phyloP scores from a whole-genome alignment of 2,113 vertebrate genomes.

The Microcebus tavaratra region DNA sequence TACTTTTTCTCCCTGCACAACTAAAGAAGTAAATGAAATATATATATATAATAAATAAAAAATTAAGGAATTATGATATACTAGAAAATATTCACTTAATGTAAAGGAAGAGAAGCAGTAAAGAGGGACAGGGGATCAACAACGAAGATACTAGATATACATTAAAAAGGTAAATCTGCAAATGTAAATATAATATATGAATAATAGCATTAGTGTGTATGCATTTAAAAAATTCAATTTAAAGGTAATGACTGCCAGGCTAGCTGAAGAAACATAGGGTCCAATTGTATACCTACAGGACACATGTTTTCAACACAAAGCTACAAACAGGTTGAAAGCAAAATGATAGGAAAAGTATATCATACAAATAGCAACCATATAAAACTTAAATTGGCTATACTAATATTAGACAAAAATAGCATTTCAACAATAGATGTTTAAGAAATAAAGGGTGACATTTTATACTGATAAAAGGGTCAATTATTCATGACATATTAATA shows the following conservation, averaged over 20 bases:
- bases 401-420: neutral
- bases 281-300: neutral
- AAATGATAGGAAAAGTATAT: neutral
- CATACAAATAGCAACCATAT: neutral
- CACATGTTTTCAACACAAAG: neutral
- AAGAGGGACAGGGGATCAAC: accelerated
- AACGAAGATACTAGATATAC: neutral
- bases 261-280: neutral
- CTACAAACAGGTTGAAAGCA: neutral
- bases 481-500: neutral
- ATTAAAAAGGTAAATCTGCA: neutral
- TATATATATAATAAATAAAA: neutral
- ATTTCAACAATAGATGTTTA: neutral
- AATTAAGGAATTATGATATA: neutral
- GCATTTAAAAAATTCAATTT: neutral
- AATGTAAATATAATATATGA: neutral
- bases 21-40: neutral
- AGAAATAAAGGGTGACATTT: neutral
- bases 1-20: neutral
- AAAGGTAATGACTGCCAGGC: neutral
- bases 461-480: neutral
- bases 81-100: neutral
- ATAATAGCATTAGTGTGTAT: neutral
- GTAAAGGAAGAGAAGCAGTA: neutral
- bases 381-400: neutral